These are phyloP conservation scores for Diploscapter pachys DNA, from an alignment of 1,140 invertebrate species.

Conservation along the genomic window DNA sequence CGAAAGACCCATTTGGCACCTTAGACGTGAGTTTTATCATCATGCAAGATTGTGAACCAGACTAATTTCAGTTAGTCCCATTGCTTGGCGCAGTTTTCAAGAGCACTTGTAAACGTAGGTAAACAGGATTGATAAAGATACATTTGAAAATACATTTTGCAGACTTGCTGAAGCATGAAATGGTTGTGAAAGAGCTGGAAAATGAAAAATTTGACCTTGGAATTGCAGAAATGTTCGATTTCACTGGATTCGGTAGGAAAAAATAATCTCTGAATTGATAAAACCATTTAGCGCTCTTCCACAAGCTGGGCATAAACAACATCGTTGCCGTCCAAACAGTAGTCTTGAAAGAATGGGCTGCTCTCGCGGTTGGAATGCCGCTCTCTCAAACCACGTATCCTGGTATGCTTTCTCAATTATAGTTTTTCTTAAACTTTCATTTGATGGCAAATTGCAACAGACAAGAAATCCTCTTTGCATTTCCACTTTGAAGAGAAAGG, in stretches of 20 bases:
- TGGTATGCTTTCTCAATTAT: neutral
- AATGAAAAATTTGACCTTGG: neutral
- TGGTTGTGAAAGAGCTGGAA: neutral
- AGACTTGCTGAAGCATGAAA: constrained; percentile 1
- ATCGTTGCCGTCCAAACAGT: constrained; percentile 10
- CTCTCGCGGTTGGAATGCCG: neutral
- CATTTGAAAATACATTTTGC: neutral
- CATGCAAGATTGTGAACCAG: no score
- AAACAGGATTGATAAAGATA: neutral
- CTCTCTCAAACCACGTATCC: neutral
- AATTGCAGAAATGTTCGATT: constrained; percentile 9
- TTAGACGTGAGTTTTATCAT: no score
- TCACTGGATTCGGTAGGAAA: neutral
- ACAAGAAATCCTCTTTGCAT: no score
- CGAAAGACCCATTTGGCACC: no score
- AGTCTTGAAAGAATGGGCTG: neutral
- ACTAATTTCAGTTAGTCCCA: no score
- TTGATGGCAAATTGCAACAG: neutral
- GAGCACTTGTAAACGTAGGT: no score
- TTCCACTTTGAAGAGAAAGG: no score
- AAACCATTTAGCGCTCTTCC: constrained; percentile 1
- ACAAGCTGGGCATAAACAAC: constrained; percentile 2
- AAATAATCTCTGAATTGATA: neutral
- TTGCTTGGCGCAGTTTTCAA: no score
- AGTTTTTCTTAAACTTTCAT: neutral